Evolutionary conservation across 2,888 invertebrate genomes (phyloP), one percentile per base, ranked within the genome.

Genomic region (Alviniconcha strummeri): DNA sequence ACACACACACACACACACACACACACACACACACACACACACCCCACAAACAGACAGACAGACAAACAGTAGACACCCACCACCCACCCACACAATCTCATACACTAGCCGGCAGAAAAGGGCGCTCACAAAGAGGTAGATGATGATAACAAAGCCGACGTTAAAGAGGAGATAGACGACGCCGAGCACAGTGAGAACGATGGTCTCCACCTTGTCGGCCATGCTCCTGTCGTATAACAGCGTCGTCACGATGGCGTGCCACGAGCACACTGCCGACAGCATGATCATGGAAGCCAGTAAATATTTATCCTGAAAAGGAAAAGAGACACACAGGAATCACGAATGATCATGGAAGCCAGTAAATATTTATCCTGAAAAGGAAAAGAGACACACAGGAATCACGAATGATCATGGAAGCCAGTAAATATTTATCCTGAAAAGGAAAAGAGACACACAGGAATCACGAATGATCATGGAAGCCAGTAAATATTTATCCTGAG

Each of bases 191-290:
- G 89, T 90, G 75, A 93, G 90, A 7, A 93, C 92, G 54, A 92
- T 92, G 19, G 86, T 89, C 86, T 93, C 93, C 67, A 92, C 88
- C 55, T 84, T 84, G 87, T 91, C 90, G 8, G 90, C 90, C 57
- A 85, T 82, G 0, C 77, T 77, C 19, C 84, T 84, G 75, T 90
- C 85, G 56, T 85, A 55, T 5, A 85, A 60, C 78, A 92, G 84
- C 19, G 90, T 87, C 15, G 91, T 91, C 13, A 92, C 91, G 11
- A 92, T 86, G n/a, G 91, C 92, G 85, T 93, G 93, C 93, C 93
- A 93, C 56, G 91, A 88, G 85, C 93, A 93, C 19, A 93, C 90
- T 3, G 90, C 88, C 2, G 91, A 91, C 84, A 93, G 86, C 90
- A 92, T 91, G 60, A 93, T 89, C 92, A 93, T 91, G 79, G 93